These are phyloP conservation scores for Perithous albicinctus DNA, from an alignment of 2,888 invertebrate species.

Conservation along the genomic window DNA sequence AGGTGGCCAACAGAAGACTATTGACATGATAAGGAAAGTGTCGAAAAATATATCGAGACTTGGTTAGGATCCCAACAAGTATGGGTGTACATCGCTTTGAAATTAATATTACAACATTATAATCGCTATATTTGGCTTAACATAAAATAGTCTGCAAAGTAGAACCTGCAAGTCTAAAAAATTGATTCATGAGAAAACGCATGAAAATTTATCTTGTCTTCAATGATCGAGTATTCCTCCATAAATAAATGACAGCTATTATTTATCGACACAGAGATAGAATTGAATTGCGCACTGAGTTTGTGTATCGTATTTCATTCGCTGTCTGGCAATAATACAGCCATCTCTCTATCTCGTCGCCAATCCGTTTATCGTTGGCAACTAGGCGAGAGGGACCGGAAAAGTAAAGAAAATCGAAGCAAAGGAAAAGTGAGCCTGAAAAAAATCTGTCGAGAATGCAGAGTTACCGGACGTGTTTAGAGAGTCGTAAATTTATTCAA, in stretches of 20 bases:
- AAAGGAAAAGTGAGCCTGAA: constrained; percentile 16
- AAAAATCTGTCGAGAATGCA: constrained; percentile 61
- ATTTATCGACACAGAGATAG: constrained; percentile 35
- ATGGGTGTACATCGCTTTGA: too few species aligned
- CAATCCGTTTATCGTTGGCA: constrained; percentile 39
- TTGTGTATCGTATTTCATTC: background rate
- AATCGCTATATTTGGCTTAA: too few species aligned
- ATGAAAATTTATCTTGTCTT: background rate
- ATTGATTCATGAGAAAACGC: background rate
- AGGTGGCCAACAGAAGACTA: too few species aligned
- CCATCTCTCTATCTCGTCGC: constrained; percentile 10
- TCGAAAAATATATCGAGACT: too few species aligned
- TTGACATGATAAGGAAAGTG: too few species aligned
- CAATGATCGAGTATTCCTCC: constrained; percentile 1
- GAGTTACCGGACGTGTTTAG: constrained; percentile 75
- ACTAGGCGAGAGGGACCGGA: constrained; percentile 17
- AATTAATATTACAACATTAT: too few species aligned
- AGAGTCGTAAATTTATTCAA: constrained; percentile 78
- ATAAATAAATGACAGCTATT: constrained; percentile 3
- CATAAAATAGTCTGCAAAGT: too few species aligned
- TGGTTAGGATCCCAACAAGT: too few species aligned
- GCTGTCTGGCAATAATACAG: constrained; percentile 16
- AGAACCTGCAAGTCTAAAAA: too few species aligned
- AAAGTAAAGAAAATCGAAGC: constrained; percentile 14
- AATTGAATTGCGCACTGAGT: constrained; percentile 26